Evolutionary conservation across 2,113 vertebrate species (phyloP).

Genomic region (Triplophysa dalaica): DNA sequence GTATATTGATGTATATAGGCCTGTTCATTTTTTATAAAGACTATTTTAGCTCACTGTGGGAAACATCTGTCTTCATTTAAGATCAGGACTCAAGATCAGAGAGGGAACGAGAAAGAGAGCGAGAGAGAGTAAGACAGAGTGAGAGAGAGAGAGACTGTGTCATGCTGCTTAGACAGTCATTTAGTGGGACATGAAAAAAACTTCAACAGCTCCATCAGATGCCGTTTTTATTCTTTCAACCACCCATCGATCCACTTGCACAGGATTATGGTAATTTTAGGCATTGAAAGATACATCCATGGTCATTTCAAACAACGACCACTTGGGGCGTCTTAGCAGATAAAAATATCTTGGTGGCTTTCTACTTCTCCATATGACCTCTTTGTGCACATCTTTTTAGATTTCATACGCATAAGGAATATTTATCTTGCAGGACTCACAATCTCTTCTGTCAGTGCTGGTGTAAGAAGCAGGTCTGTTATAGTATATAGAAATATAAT

Average conservation of each 20-base stretch:
- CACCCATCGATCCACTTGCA: background rate
- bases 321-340: background rate
- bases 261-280: background rate
- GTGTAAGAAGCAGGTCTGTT: background rate
- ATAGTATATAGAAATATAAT: background rate
- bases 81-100: too few relatives aligned
- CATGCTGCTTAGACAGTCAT: background rate
- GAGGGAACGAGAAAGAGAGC: background rate
- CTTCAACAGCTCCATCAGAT: background rate
- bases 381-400: background rate
- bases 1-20: background rate
- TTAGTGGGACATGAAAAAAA: too few relatives aligned
- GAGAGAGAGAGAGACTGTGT: background rate
- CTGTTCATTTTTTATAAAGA: background rate
- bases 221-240: background rate
- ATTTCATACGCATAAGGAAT: background rate
- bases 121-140: background rate
- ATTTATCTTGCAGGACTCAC: background rate
- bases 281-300: background rate
- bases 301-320: background rate
- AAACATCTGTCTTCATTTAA: constrained; percentile 19
- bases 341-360: too few relatives aligned
- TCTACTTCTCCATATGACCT: background rate
- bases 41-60: background rate
- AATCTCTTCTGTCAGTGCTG: background rate